These are phyloP conservation scores for Capitella teleta DNA, from an alignment of 1,140 invertebrate species.

Conservation along the genomic window DNA sequence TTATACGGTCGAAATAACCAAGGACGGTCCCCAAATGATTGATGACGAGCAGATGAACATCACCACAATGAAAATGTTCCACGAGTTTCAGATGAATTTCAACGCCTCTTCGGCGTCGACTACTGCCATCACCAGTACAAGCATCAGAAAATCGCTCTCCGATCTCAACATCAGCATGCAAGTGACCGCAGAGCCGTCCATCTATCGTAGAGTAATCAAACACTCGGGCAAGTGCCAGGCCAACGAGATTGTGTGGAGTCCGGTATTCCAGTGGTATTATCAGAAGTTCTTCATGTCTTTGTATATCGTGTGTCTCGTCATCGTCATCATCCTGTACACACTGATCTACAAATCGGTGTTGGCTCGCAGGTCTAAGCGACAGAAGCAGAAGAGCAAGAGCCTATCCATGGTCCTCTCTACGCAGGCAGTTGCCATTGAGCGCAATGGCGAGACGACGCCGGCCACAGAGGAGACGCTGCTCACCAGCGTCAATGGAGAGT, in stretches of 20 bases:
- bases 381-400: slow-evolving; percentile 12
- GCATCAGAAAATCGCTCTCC: background rate
- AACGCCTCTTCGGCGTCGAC: background rate
- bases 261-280: slow-evolving; percentile 10
- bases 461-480: slow-evolving; percentile 4
- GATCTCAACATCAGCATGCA: background rate
- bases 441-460: background rate
- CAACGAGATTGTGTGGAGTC: slow-evolving; percentile 7
- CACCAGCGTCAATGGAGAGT: background rate
- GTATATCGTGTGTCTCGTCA: slow-evolving; percentile 11
- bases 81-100: no score
- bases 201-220: background rate
- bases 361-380: slow-evolving; percentile 8
- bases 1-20: slow-evolving; percentile 8
- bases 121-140: background rate
- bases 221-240: background rate
- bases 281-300: slow-evolving; percentile 11
- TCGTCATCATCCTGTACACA: slow-evolving; percentile 14
- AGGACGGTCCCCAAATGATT: background rate
- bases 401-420: slow-evolving; percentile 4
- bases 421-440: background rate
- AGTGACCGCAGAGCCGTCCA: background rate
- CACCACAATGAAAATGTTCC: background rate
- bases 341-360: slow-evolving; percentile 14
- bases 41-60: background rate